Conservation (phyloP, 2,113 vertebrate species). For the Malurus alboscapulatus region DNA sequence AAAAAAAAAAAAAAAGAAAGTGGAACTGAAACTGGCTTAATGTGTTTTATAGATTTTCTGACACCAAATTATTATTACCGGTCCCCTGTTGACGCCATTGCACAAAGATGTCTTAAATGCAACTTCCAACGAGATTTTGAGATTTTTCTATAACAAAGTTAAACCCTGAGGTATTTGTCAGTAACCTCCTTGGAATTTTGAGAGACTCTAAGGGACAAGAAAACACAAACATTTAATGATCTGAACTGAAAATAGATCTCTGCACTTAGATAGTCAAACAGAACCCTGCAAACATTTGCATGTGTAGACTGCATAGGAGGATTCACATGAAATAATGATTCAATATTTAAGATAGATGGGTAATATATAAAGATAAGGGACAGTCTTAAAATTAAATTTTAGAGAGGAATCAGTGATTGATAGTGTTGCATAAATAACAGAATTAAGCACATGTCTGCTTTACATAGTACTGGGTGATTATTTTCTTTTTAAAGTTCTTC, state of each 20-base stretch:
- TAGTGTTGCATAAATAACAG: neutral
- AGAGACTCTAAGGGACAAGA: neutral
- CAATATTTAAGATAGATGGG: neutral
- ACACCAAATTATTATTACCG: slow-evolving; percentile 57
- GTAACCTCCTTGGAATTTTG: slow-evolving; percentile 12
- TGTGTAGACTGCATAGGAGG: neutral
- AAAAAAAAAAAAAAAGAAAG: neutral
- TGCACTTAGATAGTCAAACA: neutral
- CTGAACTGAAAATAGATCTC: neutral
- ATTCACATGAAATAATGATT: neutral
- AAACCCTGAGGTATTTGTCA: neutral
- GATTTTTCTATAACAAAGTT: slow-evolving; percentile 22
- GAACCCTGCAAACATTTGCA: neutral
- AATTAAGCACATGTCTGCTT: neutral
- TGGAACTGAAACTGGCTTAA: slow-evolving; percentile 48
- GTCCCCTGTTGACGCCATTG: neutral
- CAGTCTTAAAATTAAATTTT: slow-evolving; percentile 27
- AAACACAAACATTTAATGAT: neutral
- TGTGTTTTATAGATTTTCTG: slow-evolving; percentile 72
- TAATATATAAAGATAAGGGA: neutral
- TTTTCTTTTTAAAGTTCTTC: slow-evolving; percentile 6
- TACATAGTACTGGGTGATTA: neutral
- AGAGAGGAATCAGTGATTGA: neutral
- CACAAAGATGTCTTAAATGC: slow-evolving; percentile 24
- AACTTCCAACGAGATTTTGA: slow-evolving; percentile 9